Evolutionary conservation across 1,140 invertebrate species (phyloP).

Genomic region (Dufourea novaeangliae): DNA sequence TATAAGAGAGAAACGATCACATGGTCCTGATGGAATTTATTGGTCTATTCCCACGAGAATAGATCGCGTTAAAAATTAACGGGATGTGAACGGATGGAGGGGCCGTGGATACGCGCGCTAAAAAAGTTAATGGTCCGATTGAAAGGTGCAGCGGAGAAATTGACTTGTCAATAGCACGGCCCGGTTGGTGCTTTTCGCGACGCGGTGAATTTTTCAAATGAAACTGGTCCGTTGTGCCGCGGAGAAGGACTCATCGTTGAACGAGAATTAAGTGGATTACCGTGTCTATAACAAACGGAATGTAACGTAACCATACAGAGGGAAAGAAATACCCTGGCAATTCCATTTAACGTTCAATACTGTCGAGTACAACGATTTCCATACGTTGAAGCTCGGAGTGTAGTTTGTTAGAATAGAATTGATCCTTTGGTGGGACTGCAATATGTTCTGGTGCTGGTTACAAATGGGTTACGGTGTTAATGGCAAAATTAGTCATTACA

Average conservation of each 20-base stretch:
- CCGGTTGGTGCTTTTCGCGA: neutral
- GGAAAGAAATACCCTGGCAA: no score
- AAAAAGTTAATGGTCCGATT: neutral
- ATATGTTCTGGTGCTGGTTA: no score
- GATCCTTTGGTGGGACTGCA: no score
- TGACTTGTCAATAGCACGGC: slow-evolving; percentile 3
- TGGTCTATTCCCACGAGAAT: neutral
- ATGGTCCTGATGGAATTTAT: neutral
- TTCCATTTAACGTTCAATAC: no score
- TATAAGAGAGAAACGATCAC: neutral
- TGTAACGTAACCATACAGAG: neutral
- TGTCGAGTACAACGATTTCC: no score
- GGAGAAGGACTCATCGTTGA: slow-evolving; percentile 33
- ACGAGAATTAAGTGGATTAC: slow-evolving; percentile 53
- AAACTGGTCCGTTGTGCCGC: slow-evolving; percentile 16
- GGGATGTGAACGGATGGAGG: neutral
- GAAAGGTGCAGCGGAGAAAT: neutral
- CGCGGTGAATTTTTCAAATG: slow-evolving; percentile 49
- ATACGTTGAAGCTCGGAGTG: no score
- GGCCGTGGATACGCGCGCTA: neutral
- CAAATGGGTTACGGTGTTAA: no score
- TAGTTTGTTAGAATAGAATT: no score
- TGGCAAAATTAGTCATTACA: neutral
- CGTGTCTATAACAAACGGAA: slow-evolving; percentile 23
- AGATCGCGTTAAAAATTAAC: slow-evolving; percentile 22